Conservation (phyloP, 2,113 vertebrate species). For the Rhombomys opimus region DNA sequence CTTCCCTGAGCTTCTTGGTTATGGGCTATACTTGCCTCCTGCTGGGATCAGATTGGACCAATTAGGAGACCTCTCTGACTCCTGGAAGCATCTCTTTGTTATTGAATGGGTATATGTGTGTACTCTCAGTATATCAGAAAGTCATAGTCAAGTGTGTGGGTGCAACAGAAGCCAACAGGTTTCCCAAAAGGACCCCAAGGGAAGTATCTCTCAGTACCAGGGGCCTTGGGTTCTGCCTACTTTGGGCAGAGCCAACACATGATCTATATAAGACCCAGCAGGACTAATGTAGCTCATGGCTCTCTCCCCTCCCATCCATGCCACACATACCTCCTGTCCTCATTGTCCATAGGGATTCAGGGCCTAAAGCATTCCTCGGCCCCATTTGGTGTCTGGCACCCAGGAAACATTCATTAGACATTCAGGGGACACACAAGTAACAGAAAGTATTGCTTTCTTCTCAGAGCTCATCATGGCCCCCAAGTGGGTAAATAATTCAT, state of each 20-base stretch:
- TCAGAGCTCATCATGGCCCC: not conserved
- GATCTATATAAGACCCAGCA: not conserved
- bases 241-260: not conserved
- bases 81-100: not conserved
- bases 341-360: not conserved
- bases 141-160: not conserved
- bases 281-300: not conserved
- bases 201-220: accelerated
- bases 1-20: not conserved
- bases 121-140: not conserved
- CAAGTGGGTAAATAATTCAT: slow-evolving; percentile 7
- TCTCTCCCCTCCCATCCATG: not conserved
- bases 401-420: not conserved
- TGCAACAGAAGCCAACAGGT: not conserved
- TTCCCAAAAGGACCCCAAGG: not conserved
- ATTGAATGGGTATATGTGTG: not conserved
- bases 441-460: slow-evolving; percentile 27
- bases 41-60: not conserved
- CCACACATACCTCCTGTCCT: not conserved
- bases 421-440: not conserved
- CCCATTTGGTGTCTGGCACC: not conserved
- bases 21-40: not conserved
- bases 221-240: not conserved
- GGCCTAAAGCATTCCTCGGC: not conserved
- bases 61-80: not conserved